Conservation (phyloP, 2,113 vertebrate genomes). For the Theristicus caerulescens region DNA sequence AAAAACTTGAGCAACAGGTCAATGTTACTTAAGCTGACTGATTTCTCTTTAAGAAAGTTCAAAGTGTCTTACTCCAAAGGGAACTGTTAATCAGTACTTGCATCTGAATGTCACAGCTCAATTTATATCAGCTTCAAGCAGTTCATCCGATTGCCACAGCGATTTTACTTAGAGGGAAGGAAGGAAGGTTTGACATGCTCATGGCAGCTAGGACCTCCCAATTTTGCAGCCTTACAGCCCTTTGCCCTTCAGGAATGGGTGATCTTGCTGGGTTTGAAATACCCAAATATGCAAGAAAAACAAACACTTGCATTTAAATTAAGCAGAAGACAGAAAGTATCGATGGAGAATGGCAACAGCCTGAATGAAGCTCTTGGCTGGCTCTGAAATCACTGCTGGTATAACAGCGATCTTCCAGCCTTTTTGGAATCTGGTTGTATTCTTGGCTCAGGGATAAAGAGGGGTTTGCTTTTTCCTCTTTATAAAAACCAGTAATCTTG, state of each 20-base stretch:
- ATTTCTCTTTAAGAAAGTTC: not conserved
- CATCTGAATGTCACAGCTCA: not conserved
- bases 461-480: not conserved
- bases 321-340: not conserved
- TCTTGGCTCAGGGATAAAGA: not conserved
- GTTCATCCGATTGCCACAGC: not conserved
- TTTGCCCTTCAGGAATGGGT: not conserved
- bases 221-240: not conserved
- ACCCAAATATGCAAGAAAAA: not conserved
- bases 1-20: not conserved
- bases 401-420: not conserved
- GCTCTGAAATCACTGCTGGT: not conserved
- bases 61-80: not conserved
- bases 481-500: not conserved
- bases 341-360: not conserved
- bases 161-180: not conserved
- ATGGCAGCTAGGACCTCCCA: not conserved
- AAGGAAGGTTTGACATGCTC: not conserved
- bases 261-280: not conserved
- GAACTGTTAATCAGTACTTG: not conserved
- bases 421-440: not conserved
- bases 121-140: not conserved
- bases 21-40: not conserved
- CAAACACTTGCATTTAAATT: not conserved
- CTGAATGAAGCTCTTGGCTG: not conserved